Base-by-base conservation (phyloP, 2,888 invertebrate genomes). In the Drosophila histrio region DNA sequence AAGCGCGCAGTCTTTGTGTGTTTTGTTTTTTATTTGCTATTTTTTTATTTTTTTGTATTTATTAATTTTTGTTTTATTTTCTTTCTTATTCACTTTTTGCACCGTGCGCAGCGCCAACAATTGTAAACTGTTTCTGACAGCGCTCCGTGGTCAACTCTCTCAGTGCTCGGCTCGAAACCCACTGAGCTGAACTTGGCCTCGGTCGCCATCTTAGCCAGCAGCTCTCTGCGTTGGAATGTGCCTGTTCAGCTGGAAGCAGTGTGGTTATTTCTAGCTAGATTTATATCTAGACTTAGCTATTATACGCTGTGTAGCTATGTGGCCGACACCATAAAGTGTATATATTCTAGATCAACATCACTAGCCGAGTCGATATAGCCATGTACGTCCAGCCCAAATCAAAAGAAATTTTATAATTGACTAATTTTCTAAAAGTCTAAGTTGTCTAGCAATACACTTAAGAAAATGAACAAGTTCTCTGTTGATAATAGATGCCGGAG, bases 131-230 rank as follows among this genome's bases (percentile, higher is more conserved):
- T 28, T 41, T 84, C 83, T 84, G 59, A 47, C 43, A 44, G 41
- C 43, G 66, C 59, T 54, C 60, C 60, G 47, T 49, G 88, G 62
- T 44, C 79, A 66, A 91, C 91, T 89, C 91, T 90, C 90, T 88
- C 82, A 82, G 87, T 87, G 89, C 90, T 90, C 91, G 90, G 88
- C 90, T 83, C 79, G 69, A 77, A 74, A 57, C 80, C 61, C 68
- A 84, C 87, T 88, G 84, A 86, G 61, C 84, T 88, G 88, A 86
- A 88, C 86, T 87, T 87, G 88, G 89, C 85, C 89, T 82, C 81
- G 87, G 91, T 88, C 91, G 91, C 91, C 91, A 91, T 91, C 86
- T 91, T 91, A 89, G 87, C 72, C 87, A 72, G 72, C 57, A 72
- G 74, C 56, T 61, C 52, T 54, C 50, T 59, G 71, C 69, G 57